Conservation (phyloP, 2,113 vertebrate genomes). For the Scytalopus superciliaris region DNA sequence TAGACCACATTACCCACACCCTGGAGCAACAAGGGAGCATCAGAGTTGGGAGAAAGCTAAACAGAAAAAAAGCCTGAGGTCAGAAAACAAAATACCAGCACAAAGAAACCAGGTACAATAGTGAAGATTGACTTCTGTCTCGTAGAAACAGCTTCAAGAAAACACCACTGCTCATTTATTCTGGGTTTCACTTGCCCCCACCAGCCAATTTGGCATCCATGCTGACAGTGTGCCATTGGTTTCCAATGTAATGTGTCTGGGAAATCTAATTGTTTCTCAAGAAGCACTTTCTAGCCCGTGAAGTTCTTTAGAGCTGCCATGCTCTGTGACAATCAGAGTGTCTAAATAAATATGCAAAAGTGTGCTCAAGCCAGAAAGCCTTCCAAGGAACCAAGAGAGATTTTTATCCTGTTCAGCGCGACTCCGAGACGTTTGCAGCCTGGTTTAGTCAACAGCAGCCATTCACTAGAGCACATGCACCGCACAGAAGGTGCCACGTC, state of each 20-base stretch:
- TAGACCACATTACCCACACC: rapidly evolving
- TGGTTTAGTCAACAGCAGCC: neutral
- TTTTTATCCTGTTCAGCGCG: rapidly evolving
- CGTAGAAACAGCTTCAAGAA: slow-evolving; percentile 39
- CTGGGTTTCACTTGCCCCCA: neutral
- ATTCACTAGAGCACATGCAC: neutral
- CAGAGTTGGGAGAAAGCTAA: neutral
- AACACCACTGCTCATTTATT: neutral
- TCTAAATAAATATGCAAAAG: neutral
- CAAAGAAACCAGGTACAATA: neutral
- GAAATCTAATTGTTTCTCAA: slow-evolving; percentile 29
- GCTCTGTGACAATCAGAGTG: neutral
- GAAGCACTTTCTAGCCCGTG: neutral
- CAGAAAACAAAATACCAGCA: neutral
- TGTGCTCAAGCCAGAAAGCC: neutral
- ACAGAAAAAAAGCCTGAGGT: neutral
- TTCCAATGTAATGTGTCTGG: neutral
- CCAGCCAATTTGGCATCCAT: neutral
- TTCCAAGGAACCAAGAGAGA: neutral
- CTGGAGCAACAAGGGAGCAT: neutral
- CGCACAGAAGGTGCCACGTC: neutral
- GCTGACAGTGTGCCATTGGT: neutral
- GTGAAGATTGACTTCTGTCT: neutral
- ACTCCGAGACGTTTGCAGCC: neutral
- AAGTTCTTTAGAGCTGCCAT: neutral